phyloP scores from a whole-genome alignment of 2,888 invertebrate genomes.

The Amblyteles armatorius region DNA sequence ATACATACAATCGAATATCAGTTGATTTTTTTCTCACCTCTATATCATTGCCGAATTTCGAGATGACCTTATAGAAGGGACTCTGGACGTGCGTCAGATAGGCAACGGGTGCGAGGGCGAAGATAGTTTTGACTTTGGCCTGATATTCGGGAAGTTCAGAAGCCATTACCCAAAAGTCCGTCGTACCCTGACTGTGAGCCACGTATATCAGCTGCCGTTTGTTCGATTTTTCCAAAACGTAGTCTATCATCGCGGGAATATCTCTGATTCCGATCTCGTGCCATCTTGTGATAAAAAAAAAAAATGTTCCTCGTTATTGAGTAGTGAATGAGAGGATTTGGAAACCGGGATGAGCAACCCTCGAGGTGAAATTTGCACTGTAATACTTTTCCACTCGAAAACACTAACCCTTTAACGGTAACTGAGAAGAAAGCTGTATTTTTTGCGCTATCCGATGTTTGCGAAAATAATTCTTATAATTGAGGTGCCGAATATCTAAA shows the following conservation, averaged over 20 bases:
- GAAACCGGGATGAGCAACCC: too few species aligned
- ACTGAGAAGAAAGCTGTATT: too few species aligned
- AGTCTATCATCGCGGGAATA: constrained; percentile 93
- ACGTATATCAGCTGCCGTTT: constrained; percentile 89
- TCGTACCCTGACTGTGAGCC: constrained; percentile 93
- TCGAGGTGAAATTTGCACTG: neutral
- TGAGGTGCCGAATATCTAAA: too few species aligned
- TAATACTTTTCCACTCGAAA: neutral
- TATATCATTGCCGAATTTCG: constrained; percentile 82
- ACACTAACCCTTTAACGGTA: too few species aligned
- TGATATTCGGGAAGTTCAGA: constrained; percentile 89
- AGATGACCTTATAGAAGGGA: constrained; percentile 85
- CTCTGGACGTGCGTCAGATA: constrained; percentile 86
- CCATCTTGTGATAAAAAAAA: constrained; percentile 88
- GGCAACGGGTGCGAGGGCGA: constrained; percentile 90
- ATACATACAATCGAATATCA: too few species aligned
- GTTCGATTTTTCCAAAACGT: constrained; percentile 87
- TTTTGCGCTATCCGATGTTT: too few species aligned
- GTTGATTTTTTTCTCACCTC: constrained; percentile 66
- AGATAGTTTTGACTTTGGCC: constrained; percentile 88
- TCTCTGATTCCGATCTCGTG: constrained; percentile 93
- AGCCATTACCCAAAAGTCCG: constrained; percentile 89
- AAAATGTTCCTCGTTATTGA: too few species aligned
- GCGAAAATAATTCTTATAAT: too few species aligned
- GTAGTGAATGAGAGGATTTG: neutral